phyloP scores from a whole-genome alignment of 2,888 invertebrate genomes.

The Priocnemis perturbator region DNA sequence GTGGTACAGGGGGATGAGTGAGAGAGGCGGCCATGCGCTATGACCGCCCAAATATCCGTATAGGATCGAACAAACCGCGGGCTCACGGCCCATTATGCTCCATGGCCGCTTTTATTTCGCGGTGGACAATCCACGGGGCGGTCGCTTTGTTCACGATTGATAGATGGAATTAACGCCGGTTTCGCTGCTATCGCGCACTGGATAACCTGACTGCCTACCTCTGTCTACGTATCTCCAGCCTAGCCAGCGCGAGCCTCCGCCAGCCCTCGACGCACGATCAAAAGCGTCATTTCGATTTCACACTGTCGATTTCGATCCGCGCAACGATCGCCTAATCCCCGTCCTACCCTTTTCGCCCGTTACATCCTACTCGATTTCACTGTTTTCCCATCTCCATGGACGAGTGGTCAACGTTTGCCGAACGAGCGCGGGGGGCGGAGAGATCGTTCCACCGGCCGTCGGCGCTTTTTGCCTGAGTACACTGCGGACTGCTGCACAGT shows the following conservation, averaged over 20 bases:
- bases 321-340: constrained; percentile 36
- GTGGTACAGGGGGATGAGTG: too few species aligned
- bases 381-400: constrained; percentile 32
- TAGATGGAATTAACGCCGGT: constrained; percentile 53
- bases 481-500: too few species aligned
- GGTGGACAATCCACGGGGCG: constrained; percentile 55
- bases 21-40: too few species aligned
- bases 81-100: constrained; percentile 1
- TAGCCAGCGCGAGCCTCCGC: constrained; percentile 10
- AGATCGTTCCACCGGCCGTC: too few species aligned
- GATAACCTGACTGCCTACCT: neutral
- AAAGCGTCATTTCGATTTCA: constrained; percentile 54
- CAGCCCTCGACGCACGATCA: constrained; percentile 24
- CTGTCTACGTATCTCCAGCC: neutral
- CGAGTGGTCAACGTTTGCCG: constrained; percentile 20
- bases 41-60: neutral
- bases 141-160: constrained; percentile 63
- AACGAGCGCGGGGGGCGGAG: too few species aligned
- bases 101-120: constrained; percentile 37
- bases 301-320: constrained; percentile 43
- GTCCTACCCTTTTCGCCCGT: constrained; percentile 23
- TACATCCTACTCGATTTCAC: constrained; percentile 1
- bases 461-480: too few species aligned
- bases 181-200: neutral
- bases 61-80: constrained; percentile 8